Conservation (phyloP, 2,113 vertebrate species). For the Grallaria varia region DNA sequence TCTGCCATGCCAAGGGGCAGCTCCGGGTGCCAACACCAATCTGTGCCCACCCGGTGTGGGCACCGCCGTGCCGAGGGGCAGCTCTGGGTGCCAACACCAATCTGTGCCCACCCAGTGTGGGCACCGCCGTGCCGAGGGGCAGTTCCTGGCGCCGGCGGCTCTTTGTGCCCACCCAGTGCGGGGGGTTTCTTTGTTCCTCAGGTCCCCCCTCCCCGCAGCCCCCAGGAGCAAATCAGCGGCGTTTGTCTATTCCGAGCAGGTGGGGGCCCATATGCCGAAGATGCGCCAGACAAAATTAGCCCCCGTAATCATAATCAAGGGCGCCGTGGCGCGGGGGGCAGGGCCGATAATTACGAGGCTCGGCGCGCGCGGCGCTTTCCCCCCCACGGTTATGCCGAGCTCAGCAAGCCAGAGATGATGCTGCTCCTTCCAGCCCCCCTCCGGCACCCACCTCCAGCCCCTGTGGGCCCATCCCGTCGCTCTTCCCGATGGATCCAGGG, state of each 20-base stretch:
- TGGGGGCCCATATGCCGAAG: slow-evolving; percentile 73
- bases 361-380: slow-evolving; percentile 6
- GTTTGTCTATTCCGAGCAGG: slow-evolving; percentile 79
- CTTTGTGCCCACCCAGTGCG: slow-evolving; percentile 20
- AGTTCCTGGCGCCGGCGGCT: background rate
- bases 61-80: too few relatives aligned
- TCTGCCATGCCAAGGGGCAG: too few relatives aligned
- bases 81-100: too few relatives aligned
- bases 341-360: slow-evolving; percentile 37
- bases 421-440: background rate
- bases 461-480: fast-evolving
- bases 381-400: slow-evolving; percentile 28
- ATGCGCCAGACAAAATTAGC: slow-evolving; percentile 62
- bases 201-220: background rate
- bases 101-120: background rate
- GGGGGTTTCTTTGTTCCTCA: slow-evolving; percentile 35
- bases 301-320: slow-evolving; percentile 39
- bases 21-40: too few relatives aligned
- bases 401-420: background rate
- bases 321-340: slow-evolving; percentile 12
- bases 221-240: slow-evolving; percentile 49
- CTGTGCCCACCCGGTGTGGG: too few relatives aligned
- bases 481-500: fast-evolving
- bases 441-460: background rate
- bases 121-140: background rate